Base-by-base conservation (phyloP, 1,140 invertebrate species). In the Diorhabda elongata region DNA sequence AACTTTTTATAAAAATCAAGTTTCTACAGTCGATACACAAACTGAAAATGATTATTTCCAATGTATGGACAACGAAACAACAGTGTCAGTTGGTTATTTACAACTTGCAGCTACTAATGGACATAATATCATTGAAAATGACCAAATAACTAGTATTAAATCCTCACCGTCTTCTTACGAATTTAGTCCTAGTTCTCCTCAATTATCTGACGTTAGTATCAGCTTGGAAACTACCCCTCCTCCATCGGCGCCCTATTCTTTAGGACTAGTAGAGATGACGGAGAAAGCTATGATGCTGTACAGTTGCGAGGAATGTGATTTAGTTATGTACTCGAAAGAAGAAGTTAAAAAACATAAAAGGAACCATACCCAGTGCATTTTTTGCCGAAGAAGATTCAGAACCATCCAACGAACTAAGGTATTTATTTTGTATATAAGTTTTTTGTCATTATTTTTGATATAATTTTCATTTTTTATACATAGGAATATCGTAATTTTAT, bases 301-400 rank as follows among this genome's bases (percentile, higher is more conserved):
- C n/a, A 61, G 59, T 42, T 71, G 69, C 43, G 59, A 57, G 41
- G 52, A 43, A 9, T 71, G 69, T 41, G 66, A 68, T 44, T 61
- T 58, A 8, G 44, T 42, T 41, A 8, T 64, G 5, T 71, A 64
- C 44, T 64, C 45, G 3, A 68, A 71, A 63, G 11, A 58, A 8
- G 61, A 64, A 44, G 11, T 56, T 47, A 42, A 4, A 43, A 45
- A 5, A 3, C 69, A 71, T 43, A 68, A 43, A 44, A 67, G 68
- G 44, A 62, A 44, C 11, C 69, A 71, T 42, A 71, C 68, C 66
- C 41, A 44, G 11, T 71, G 69, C 44, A 7, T 26, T 44, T 45
- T 68, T 42, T 71, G 69, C 56, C 64, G 68, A 42, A 67, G 64
- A 57, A 68, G 47, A 59, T 71, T 71, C 44, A 9, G 4, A 9